phyloP scores from a whole-genome alignment of 2,888 invertebrate species.

The Nysson spinosus region DNA sequence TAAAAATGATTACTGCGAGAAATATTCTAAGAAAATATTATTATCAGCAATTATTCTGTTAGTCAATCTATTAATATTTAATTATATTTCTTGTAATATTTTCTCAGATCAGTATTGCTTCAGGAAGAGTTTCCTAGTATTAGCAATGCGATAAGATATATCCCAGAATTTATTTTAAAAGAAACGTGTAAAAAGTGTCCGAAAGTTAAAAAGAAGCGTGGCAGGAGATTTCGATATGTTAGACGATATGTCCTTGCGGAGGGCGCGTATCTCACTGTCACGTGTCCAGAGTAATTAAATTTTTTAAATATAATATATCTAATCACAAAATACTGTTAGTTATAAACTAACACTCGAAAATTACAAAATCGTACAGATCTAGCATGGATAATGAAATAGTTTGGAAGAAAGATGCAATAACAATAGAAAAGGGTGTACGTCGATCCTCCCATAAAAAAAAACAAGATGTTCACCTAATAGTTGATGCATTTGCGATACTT shows the following conservation, averaged over 20 bases:
- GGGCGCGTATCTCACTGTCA: conserved; percentile 79
- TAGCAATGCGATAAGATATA: conserved; percentile 76
- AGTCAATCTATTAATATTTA: background rate
- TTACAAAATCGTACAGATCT: conserved; percentile 72
- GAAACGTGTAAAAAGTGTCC: conserved; percentile 68
- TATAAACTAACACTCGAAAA: too few relatives aligned
- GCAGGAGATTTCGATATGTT: conserved; percentile 77
- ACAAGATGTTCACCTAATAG: conserved; percentile 78
- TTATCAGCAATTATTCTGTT: background rate
- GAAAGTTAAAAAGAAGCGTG: conserved; percentile 71
- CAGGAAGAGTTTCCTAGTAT: conserved; percentile 77
- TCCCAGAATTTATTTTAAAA: conserved; percentile 79
- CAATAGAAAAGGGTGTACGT: conserved; percentile 76
- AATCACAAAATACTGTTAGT: too few relatives aligned
- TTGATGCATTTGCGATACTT: conserved; percentile 80
- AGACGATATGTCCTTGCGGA: conserved; percentile 79
- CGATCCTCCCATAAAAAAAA: conserved; percentile 69
- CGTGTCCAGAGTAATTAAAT: conserved; percentile 79
- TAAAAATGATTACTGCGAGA: too few relatives aligned
- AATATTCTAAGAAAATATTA: too few relatives aligned
- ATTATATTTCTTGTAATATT: too few relatives aligned
- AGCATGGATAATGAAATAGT: conserved; percentile 78
- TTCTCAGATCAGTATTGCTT: conserved; percentile 77
- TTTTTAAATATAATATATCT: too few relatives aligned
- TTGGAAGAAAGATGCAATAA: conserved; percentile 80